A percentile compares a stretch with the other conserved stretches of the same genome.
Conservation (phyloP, 1,140 invertebrate species). For the Daktulosphaira vitifoliae region DNA sequence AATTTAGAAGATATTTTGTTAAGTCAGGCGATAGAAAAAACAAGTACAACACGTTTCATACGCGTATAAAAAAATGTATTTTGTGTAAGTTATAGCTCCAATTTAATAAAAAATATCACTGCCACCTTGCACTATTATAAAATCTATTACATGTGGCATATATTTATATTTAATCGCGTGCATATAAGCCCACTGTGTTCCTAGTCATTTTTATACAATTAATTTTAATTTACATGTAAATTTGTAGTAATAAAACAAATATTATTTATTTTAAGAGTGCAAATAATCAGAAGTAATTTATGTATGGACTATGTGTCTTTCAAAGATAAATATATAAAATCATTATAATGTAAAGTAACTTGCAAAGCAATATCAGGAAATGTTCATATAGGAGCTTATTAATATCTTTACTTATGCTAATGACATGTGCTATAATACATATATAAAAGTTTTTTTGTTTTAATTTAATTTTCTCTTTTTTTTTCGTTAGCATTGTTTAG, state of each 20-base stretch:
- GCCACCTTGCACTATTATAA: constrained; percentile 14
- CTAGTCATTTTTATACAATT: constrained; percentile 33
- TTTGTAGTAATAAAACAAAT: constrained; percentile 23
- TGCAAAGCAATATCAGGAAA: constrained; percentile 8
- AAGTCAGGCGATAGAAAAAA: constrained; percentile 14
- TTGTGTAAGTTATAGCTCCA: too few relatives aligned
- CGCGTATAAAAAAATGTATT: constrained; percentile 3
- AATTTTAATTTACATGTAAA: constrained; percentile 30
- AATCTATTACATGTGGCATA: constrained; percentile 1
- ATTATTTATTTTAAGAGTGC: constrained; percentile 29
- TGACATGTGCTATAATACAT: constrained; percentile 6
- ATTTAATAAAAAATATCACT: constrained; percentile 21
- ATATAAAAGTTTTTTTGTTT: constrained; percentile 23
- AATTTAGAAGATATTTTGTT: neutral
- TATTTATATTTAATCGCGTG: constrained; percentile 2
- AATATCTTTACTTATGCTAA: constrained; percentile 22
- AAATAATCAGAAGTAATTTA: constrained; percentile 25
- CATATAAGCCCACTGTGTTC: constrained; percentile 30
- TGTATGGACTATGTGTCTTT: constrained; percentile 12
- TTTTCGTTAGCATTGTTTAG: constrained; percentile 29
- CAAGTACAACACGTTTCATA: neutral
- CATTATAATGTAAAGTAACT: neutral
- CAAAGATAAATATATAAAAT: neutral
- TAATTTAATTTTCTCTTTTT: neutral
- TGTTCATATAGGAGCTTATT: constrained; percentile 32